These are phyloP conservation scores for Spodoptera picta DNA, from an alignment of 2,888 invertebrate species.

Conservation along the genomic window DNA sequence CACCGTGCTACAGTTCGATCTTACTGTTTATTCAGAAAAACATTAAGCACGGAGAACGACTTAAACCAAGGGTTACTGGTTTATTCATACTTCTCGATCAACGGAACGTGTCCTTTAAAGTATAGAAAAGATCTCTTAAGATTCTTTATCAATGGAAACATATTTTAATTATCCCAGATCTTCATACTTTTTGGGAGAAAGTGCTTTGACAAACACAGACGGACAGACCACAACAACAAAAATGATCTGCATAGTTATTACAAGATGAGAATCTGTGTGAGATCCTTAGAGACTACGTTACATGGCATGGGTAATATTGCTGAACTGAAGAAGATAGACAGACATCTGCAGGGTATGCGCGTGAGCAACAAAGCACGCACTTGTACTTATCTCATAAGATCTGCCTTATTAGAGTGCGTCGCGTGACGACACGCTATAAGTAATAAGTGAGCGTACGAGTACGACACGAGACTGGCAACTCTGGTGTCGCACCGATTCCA, in stretches of 20 bases:
- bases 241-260: neutral
- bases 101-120: too few relatives aligned
- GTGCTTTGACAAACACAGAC: neutral
- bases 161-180: too few relatives aligned
- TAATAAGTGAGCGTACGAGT: slow-evolving; percentile 22
- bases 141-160: too few relatives aligned
- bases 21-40: too few relatives aligned
- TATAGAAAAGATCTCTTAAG: too few relatives aligned
- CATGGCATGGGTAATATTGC: slow-evolving; percentile 34
- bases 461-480: slow-evolving; percentile 16
- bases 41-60: too few relatives aligned
- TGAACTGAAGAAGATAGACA: slow-evolving; percentile 44
- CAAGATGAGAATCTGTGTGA: neutral
- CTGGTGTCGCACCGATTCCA: slow-evolving; percentile 2
- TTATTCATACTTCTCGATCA: too few relatives aligned
- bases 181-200: too few relatives aligned
- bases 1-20: slow-evolving; percentile 8
- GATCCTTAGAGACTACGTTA: neutral
- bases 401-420: slow-evolving; percentile 23
- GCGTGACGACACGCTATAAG: slow-evolving; percentile 33
- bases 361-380: slow-evolving; percentile 26
- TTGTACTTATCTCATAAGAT: neutral
- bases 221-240: too few relatives aligned
- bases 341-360: slow-evolving; percentile 30
- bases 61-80: too few relatives aligned